Evolutionary conservation across 2,113 vertebrate genomes (phyloP).

Genomic region (Ophthalmolycus amberensis): DNA sequence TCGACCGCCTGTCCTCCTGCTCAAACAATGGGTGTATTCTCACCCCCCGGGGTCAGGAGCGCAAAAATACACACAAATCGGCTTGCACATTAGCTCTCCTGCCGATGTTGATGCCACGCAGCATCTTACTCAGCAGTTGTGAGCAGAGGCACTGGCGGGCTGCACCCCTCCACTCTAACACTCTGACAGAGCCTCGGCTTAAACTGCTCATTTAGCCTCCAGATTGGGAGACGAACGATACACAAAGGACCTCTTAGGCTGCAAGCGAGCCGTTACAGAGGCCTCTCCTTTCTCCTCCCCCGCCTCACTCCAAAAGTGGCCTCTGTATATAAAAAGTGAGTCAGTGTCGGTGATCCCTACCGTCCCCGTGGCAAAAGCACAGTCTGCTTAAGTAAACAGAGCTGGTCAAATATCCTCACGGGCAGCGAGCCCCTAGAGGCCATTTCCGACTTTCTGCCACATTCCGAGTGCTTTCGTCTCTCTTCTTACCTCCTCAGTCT

Average conservation of each 20-base stretch:
- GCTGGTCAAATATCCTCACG: background rate
- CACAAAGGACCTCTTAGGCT: slow-evolving; percentile 53
- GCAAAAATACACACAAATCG: slow-evolving; percentile 22
- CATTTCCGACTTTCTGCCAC: background rate
- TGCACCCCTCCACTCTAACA: slow-evolving; percentile 16
- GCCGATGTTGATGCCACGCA: slow-evolving; percentile 57
- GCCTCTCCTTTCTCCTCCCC: slow-evolving; percentile 25
- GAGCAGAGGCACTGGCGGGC: background rate
- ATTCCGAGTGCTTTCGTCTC: slow-evolving; percentile 12
- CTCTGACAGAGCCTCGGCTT: slow-evolving; percentile 13
- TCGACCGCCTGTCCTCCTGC: background rate
- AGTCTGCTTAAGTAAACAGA: slow-evolving; percentile 41
- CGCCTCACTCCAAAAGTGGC: slow-evolving; percentile 7
- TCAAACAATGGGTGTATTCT: slow-evolving; percentile 60
- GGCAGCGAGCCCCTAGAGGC: background rate
- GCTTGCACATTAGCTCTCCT: slow-evolving; percentile 35
- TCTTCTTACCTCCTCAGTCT: slow-evolving; percentile 15
- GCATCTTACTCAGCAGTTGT: slow-evolving; percentile 64
- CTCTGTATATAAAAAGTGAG: slow-evolving; percentile 3
- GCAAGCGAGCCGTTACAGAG: slow-evolving; percentile 49
- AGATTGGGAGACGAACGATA: slow-evolving; percentile 31
- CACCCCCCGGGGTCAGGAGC: slow-evolving; percentile 23
- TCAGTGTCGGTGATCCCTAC: slow-evolving; percentile 24
- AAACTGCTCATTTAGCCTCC: slow-evolving; percentile 56
- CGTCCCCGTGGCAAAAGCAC: slow-evolving; percentile 23